Conservation (phyloP, 2,797 vertebrate genomes). For the Meda fulgida region DNA sequence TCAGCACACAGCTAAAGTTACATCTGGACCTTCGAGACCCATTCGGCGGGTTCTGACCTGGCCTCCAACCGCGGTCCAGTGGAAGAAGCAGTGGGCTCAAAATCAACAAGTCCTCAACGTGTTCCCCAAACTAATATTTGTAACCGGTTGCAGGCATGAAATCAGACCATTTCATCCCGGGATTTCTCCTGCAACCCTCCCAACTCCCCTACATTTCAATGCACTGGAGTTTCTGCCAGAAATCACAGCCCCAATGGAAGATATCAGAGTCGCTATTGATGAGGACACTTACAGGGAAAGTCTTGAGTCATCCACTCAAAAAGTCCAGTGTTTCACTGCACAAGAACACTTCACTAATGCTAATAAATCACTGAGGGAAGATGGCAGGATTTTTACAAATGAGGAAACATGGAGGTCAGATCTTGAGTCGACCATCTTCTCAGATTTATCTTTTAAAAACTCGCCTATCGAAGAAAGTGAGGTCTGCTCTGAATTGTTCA, state of each 20-base stretch:
- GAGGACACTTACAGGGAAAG: conserved; percentile 29
- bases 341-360: not conserved
- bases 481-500: conserved; percentile 13
- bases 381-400: not conserved
- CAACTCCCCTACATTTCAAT: conserved; percentile 18
- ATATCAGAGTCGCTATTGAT: not conserved
- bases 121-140: conserved; percentile 54
- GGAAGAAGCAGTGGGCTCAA: conserved; percentile 66
- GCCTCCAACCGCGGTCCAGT: conserved; percentile 73
- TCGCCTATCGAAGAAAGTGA: not conserved
- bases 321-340: not conserved
- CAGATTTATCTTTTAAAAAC: not conserved
- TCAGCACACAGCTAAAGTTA: conserved; percentile 1
- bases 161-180: conserved; percentile 15
- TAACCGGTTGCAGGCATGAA: conserved; percentile 31
- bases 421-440: not conserved
- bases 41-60: conserved; percentile 75
- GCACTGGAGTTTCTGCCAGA: conserved; percentile 16
- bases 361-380: not conserved
- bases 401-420: conserved; percentile 3
- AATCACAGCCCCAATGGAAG: not conserved
- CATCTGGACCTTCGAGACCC: conserved; percentile 40
- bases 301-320: conserved; percentile 14
- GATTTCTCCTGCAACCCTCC: conserved; percentile 16
- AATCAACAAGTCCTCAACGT: conserved; percentile 49